These are phyloP conservation scores for Hyppa rectilinea DNA, from an alignment of 2,888 invertebrate species.

Conservation along the genomic window DNA sequence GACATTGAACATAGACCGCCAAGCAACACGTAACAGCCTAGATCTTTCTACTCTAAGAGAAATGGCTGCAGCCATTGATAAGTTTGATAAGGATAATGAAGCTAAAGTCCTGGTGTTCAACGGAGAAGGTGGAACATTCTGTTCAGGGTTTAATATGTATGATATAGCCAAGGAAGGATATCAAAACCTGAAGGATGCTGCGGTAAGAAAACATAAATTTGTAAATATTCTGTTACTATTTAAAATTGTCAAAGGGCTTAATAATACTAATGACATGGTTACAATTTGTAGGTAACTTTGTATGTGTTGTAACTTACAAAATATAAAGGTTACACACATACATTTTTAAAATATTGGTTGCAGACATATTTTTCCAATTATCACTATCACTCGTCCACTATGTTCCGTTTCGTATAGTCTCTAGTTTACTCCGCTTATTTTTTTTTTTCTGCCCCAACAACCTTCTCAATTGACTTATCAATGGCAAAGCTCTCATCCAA, in stretches of 20 bases:
- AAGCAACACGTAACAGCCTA: conserved; percentile 95
- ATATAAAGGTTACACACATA: neutral
- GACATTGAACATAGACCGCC: conserved; percentile 96
- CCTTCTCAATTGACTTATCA: neutral
- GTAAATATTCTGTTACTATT: neutral
- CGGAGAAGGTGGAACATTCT: conserved; percentile 98
- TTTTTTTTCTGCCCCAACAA: neutral
- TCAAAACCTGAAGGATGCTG: conserved; percentile 81
- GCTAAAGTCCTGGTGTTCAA: conserved; percentile 94
- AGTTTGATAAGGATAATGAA: conserved; percentile 94
- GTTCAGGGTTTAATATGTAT: conserved; percentile 97
- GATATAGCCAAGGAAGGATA: conserved; percentile 91
- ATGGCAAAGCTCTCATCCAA: neutral
- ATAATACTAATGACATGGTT: neutral
- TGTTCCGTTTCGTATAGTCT: neutral
- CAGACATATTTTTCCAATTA: neutral
- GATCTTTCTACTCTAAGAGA: conserved; percentile 92
- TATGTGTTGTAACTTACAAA: no score
- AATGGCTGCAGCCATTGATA: conserved; percentile 93
- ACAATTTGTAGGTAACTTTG: neutral
- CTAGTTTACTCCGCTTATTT: neutral
- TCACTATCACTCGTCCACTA: neutral
- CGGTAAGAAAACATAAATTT: conserved; percentile 74
- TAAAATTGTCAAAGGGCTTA: neutral
- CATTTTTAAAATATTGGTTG: no score